Percentiles rank a stretch among this genome's conserved stretches.
Conservation (phyloP, 2,113 vertebrate genomes). For the Nesoenas mayeri region DNA sequence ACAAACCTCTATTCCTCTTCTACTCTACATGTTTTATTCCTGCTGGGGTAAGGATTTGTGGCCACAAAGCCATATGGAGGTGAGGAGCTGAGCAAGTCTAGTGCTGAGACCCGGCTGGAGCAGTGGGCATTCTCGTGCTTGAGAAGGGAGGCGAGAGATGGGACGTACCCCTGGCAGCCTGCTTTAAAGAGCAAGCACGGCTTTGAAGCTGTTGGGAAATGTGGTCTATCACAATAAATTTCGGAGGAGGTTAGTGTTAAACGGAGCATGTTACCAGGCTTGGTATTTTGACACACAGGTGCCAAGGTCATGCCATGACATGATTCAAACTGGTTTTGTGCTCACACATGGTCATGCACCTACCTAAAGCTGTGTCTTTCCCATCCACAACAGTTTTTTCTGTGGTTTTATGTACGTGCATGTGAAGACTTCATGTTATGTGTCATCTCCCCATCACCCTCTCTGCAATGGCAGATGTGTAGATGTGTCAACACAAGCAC, state of each 20-base stretch:
- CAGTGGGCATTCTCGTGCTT: accelerated
- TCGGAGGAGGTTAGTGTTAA: not conserved
- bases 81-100: not conserved
- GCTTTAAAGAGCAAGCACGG: not conserved
- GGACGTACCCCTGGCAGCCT: accelerated
- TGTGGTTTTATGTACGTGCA: not conserved
- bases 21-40: not conserved
- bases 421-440: accelerated
- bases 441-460: not conserved
- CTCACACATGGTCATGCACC: not conserved
- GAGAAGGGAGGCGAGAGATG: not conserved
- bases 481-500: accelerated
- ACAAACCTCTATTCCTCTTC: not conserved
- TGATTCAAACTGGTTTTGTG: not conserved
- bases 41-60: not conserved
- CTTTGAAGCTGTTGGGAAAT: not conserved
- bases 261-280: not conserved
- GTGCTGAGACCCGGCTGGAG: accelerated
- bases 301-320: not conserved
- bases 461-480: not conserved
- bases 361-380: not conserved
- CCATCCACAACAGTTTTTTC: not conserved
- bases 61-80: accelerated
- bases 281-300: not conserved
- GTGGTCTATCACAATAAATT: not conserved